These are phyloP conservation scores for Tiphia femorata DNA, from an alignment of 2,888 invertebrate genomes.

Conservation along the genomic window DNA sequence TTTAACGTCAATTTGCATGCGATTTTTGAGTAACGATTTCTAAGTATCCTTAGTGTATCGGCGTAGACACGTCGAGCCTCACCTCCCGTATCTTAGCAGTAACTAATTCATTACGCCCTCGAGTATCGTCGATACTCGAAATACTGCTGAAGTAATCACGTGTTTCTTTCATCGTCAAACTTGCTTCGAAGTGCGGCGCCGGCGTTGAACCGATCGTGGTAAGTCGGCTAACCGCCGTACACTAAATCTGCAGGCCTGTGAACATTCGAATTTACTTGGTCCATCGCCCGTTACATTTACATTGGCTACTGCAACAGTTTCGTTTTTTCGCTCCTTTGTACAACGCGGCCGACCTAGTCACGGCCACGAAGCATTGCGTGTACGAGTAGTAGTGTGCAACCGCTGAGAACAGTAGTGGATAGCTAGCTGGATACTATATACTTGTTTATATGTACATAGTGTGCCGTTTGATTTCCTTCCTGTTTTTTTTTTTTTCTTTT, in stretches of 20 bases:
- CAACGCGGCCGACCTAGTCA: neutral
- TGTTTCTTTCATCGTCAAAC: constrained; percentile 66
- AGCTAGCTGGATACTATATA: no score
- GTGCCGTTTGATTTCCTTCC: no score
- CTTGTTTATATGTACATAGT: no score
- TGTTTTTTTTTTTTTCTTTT: no score
- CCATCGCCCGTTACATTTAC: neutral
- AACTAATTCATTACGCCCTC: constrained; percentile 15
- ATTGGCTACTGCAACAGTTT: neutral
- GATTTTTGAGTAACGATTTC: constrained; percentile 24
- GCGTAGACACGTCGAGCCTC: constrained; percentile 26
- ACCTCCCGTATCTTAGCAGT: constrained; percentile 33
- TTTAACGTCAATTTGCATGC: constrained; percentile 37
- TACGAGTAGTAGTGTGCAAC: no score
- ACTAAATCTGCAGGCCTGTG: constrained; percentile 30
- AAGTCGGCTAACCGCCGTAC: constrained; percentile 74
- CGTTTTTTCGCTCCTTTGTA: neutral
- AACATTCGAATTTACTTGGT: constrained; percentile 8
- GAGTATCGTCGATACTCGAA: constrained; percentile 23
- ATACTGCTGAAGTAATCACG: constrained; percentile 63
- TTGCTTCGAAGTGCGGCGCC: constrained; percentile 67
- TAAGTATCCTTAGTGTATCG: constrained; percentile 24
- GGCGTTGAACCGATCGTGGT: constrained; percentile 96
- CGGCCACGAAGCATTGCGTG: neutral
- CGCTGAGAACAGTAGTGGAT: no score